phyloP scores from a whole-genome alignment of 1,140 invertebrate species.

The Caerostris extrusa region DNA sequence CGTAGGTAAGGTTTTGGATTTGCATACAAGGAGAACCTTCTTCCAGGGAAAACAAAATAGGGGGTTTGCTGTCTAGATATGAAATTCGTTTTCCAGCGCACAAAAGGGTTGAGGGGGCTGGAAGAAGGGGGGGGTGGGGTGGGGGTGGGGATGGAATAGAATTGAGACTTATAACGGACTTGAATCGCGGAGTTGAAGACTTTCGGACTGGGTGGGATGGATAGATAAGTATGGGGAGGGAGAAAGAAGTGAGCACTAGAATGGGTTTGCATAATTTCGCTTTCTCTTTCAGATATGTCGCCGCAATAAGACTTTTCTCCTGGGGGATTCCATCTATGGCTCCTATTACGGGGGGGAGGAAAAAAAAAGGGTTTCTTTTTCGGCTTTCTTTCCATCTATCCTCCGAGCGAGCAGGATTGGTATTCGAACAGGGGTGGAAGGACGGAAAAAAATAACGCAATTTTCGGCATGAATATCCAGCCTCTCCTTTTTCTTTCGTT shows the following conservation, averaged over 20 bases:
- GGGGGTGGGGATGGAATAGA: background rate
- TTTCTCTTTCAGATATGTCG: slow-evolving; percentile 61
- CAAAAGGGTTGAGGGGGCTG: background rate
- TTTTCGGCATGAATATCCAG: slow-evolving; percentile 78
- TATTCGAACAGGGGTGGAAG: slow-evolving; percentile 45
- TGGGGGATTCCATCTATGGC: slow-evolving; percentile 22
- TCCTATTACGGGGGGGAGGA: slow-evolving; percentile 33
- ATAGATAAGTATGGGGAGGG: slow-evolving; percentile 36
- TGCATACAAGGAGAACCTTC: slow-evolving; percentile 64
- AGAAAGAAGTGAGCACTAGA: background rate
- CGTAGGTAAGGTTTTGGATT: slow-evolving; percentile 67
- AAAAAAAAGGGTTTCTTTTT: slow-evolving; percentile 72
- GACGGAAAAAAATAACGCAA: slow-evolving; percentile 71
- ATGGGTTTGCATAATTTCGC: slow-evolving; percentile 76
- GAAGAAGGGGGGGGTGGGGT: background rate
- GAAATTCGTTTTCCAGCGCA: slow-evolving; percentile 37
- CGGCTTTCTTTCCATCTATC: background rate
- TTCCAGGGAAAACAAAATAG: slow-evolving; percentile 44
- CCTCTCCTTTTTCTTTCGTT: background rate
- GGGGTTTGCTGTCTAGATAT: slow-evolving; percentile 58
- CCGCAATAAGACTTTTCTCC: slow-evolving; percentile 50
- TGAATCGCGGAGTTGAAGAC: slow-evolving; percentile 56
- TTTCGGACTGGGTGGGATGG: slow-evolving; percentile 28
- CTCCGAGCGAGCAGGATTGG: slow-evolving; percentile 37
- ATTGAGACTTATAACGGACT: slow-evolving; percentile 76